These are phyloP conservation scores for Galleria mellonella DNA, from an alignment of 1,140 invertebrate genomes.

Conservation along the genomic window DNA sequence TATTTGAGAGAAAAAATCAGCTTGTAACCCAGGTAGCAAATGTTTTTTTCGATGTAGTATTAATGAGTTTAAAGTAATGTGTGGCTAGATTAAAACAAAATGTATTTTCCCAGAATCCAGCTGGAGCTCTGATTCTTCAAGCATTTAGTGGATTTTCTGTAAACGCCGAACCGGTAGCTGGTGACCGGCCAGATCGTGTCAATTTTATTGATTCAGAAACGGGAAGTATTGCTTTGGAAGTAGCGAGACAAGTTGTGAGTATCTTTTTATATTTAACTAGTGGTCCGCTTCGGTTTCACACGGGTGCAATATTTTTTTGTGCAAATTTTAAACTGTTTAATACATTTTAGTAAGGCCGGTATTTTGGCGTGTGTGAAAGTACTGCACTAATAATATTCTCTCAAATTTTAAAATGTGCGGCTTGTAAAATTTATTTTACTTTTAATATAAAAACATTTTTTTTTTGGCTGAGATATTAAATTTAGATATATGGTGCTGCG, in stretches of 20 bases:
- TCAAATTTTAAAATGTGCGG: no score
- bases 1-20: constrained; percentile 47
- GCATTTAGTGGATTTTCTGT: constrained; percentile 57
- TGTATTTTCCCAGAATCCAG: constrained; percentile 18
- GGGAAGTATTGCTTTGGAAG: constrained; percentile 27
- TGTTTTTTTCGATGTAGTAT: neutral
- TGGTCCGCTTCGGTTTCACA: no score
- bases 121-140: constrained; percentile 30
- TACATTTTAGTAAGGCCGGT: no score
- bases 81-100: neutral
- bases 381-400: no score
- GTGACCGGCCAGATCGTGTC: constrained; percentile 38
- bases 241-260: constrained; percentile 42
- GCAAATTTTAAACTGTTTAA: neutral
- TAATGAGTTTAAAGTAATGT: no score
- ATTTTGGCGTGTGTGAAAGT: no score
- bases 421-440: no score
- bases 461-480: no score
- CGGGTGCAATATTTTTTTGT: neutral
- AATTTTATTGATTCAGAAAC: constrained; percentile 49
- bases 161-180: constrained; percentile 23
- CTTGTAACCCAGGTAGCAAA: constrained; percentile 13
- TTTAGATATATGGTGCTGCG: no score
- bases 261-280: neutral
- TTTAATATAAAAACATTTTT: no score